Evolutionary conservation across 2,797 vertebrate species (phyloP).

Genomic region (Oophaga sylvatica): DNA sequence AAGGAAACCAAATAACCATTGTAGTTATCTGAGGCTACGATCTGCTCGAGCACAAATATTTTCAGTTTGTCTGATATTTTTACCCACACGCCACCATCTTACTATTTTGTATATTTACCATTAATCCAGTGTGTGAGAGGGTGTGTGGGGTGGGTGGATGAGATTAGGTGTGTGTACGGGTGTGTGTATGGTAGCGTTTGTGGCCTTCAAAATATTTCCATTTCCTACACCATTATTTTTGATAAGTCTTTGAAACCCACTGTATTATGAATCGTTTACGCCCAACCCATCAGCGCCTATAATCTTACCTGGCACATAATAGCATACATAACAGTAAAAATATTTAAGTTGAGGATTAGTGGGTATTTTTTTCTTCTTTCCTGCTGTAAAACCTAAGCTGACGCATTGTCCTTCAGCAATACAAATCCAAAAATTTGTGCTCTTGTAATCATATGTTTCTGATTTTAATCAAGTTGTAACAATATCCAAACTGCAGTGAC

Average conservation of each 20-base stretch:
- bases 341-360: no score
- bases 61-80: constrained; percentile 34
- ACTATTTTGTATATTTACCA: constrained; percentile 19
- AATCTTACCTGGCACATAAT: neutral
- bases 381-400: neutral
- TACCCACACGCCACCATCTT: constrained; percentile 14
- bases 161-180: no score
- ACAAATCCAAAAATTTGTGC: neutral
- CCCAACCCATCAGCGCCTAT: no score
- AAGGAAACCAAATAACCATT: constrained; percentile 32
- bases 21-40: constrained; percentile 16
- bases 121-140: neutral
- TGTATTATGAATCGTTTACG: neutral
- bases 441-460: neutral
- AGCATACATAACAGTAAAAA: neutral
- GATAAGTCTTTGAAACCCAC: neutral
- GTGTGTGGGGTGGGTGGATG: neutral
- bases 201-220: neutral
- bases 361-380: neutral
- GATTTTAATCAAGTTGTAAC: neutral
- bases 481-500: neutral
- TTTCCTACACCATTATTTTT: neutral
- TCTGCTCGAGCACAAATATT: constrained; percentile 50
- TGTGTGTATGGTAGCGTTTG: neutral
- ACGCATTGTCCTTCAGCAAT: neutral